Evolutionary conservation across 2,888 invertebrate species (phyloP).

Genomic region (Girardia tigrina): DNA sequence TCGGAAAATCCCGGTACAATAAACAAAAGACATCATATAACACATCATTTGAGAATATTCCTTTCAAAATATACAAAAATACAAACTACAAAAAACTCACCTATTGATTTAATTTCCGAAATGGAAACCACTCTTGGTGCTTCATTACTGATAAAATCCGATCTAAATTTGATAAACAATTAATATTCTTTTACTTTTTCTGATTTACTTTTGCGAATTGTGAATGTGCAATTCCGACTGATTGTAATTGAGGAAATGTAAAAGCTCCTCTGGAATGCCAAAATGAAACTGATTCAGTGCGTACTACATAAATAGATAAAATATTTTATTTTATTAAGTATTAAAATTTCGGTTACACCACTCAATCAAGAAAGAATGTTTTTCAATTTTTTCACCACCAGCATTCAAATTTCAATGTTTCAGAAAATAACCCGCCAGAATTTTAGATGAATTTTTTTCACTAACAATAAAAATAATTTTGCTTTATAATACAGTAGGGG

Average conservation of each 20-base stretch:
- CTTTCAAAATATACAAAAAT: too few relatives aligned
- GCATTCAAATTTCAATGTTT: too few relatives aligned
- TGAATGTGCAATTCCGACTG: neutral
- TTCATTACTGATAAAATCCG: neutral
- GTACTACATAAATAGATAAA: neutral
- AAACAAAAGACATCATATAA: too few relatives aligned
- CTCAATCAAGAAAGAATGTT: too few relatives aligned
- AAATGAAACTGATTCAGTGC: slow-evolving; percentile 6
- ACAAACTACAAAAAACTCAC: neutral
- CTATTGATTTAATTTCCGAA: neutral
- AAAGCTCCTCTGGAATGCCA: neutral
- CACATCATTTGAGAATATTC: too few relatives aligned
- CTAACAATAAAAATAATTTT: too few relatives aligned
- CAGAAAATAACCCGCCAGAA: too few relatives aligned
- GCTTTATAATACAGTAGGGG: too few relatives aligned
- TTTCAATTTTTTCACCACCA: too few relatives aligned
- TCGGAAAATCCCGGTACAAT: too few relatives aligned
- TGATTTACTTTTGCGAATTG: neutral
- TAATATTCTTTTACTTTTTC: neutral
- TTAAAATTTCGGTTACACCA: too few relatives aligned
- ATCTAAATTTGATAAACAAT: neutral
- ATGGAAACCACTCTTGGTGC: neutral
- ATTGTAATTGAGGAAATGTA: neutral
- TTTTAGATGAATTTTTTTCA: too few relatives aligned
- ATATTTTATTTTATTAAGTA: neutral